phyloP scores from a whole-genome alignment of 2,113 vertebrate species.

The Heterocephalus glaber region DNA sequence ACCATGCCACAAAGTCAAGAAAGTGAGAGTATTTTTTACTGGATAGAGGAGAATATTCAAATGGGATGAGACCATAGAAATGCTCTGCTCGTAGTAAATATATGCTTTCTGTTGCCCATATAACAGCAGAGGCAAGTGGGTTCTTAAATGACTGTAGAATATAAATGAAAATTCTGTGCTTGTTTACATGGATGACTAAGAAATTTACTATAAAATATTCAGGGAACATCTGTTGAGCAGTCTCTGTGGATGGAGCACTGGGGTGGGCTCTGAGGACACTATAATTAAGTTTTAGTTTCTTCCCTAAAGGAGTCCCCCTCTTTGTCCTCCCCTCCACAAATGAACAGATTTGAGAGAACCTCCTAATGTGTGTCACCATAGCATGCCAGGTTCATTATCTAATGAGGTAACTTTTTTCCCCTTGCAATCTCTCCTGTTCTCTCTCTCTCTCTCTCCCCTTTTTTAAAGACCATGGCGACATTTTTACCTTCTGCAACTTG shows the following conservation, averaged over 20 bases:
- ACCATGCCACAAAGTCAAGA: not conserved
- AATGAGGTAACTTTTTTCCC: not conserved
- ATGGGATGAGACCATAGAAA: not conserved
- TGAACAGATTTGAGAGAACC: not conserved
- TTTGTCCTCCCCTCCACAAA: accelerated
- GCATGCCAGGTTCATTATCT: not conserved
- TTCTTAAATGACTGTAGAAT: not conserved
- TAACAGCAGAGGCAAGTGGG: not conserved
- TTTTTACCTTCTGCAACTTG: not conserved
- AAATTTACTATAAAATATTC: not conserved
- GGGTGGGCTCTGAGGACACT: not conserved
- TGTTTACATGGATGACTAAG: not conserved
- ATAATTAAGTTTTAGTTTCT: not conserved
- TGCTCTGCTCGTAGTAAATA: not conserved
- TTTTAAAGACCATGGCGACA: not conserved
- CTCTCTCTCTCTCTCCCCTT: not conserved
- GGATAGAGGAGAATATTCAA: slow-evolving; percentile 12
- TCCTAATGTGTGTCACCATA: not conserved
- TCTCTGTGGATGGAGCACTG: not conserved
- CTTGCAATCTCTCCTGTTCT: no score
- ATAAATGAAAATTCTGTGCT: not conserved
- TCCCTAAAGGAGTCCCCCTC: not conserved
- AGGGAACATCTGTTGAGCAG: not conserved
- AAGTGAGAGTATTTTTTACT: not conserved
- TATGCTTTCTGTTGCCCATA: not conserved